Evolutionary conservation across 2,113 vertebrate species (phyloP).

Genomic region (Piaya cayana): DNA sequence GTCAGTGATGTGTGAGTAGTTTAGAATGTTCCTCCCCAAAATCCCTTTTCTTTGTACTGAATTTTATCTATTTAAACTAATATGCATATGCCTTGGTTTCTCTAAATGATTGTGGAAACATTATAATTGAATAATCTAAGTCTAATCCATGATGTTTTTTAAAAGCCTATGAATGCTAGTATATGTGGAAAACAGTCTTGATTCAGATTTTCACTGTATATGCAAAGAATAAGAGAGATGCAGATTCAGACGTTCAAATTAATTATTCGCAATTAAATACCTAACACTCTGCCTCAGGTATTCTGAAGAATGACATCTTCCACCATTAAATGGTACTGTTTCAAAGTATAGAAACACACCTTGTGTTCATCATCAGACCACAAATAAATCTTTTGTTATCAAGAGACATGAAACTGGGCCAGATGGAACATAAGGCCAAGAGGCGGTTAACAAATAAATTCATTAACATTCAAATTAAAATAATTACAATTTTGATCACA

Average conservation of each 20-base stretch:
- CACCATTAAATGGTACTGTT: not conserved
- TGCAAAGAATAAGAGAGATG: not conserved
- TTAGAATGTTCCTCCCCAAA: not conserved
- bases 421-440: conserved; percentile 25
- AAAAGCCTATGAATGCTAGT: not conserved
- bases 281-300: not conserved
- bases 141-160: not conserved
- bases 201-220: not conserved
- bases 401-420: not conserved
- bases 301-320: not conserved
- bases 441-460: conserved; percentile 32
- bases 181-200: not conserved
- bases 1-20: not conserved
- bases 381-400: not conserved
- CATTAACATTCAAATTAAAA: conserved; percentile 44
- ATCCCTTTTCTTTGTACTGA: not conserved
- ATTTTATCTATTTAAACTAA: not conserved
- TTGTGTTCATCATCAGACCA: not conserved
- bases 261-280: conserved; percentile 3
- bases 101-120: not conserved
- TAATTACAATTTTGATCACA: conserved; percentile 14
- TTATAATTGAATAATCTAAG: not conserved
- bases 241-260: not conserved
- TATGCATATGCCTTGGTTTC: not conserved
- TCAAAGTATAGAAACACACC: not conserved